These are phyloP conservation scores for Saccopteryx bilineata DNA, from an alignment of 2,113 vertebrate genomes.

Conservation along the genomic window DNA sequence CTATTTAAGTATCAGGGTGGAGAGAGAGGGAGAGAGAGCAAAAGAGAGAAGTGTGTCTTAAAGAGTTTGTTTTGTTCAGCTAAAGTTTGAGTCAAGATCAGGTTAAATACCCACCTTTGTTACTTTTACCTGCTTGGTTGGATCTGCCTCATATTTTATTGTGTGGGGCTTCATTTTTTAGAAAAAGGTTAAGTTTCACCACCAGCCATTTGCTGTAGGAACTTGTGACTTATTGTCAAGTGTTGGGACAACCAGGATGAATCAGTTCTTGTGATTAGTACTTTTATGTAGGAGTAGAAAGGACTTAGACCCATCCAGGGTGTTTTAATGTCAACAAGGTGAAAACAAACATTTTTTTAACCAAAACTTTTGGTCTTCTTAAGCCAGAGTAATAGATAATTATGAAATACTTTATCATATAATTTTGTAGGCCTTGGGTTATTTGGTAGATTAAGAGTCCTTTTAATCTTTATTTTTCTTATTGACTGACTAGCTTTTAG, in stretches of 20 bases:
- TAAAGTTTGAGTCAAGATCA: neutral
- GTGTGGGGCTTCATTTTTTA: slow-evolving; percentile 19
- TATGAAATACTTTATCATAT: neutral
- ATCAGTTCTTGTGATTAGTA: neutral
- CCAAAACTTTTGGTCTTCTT: slow-evolving; percentile 25
- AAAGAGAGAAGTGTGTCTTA: neutral
- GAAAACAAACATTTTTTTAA: neutral
- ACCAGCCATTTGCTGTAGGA: neutral
- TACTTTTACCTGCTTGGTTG: neutral
- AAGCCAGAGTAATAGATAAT: slow-evolving; percentile 4
- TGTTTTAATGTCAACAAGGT: slow-evolving; percentile 12
- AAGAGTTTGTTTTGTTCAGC: neutral
- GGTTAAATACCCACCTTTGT: neutral
- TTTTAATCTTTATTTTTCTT: slow-evolving; percentile 54
- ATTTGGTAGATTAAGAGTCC: neutral
- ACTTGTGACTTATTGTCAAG: slow-evolving; percentile 2
- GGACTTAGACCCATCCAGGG: neutral
- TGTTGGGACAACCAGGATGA: neutral
- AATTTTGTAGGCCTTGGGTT: neutral
- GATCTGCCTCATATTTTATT: neutral
- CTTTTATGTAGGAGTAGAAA: neutral
- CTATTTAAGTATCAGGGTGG: neutral
- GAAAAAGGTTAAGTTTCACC: slow-evolving; percentile 47
- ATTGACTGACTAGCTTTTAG: slow-evolving; percentile 39
- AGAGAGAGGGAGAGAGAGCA: neutral